Evolutionary conservation across 2,888 invertebrate genomes (phyloP).

Genomic region (Heteromurus nitidus): DNA sequence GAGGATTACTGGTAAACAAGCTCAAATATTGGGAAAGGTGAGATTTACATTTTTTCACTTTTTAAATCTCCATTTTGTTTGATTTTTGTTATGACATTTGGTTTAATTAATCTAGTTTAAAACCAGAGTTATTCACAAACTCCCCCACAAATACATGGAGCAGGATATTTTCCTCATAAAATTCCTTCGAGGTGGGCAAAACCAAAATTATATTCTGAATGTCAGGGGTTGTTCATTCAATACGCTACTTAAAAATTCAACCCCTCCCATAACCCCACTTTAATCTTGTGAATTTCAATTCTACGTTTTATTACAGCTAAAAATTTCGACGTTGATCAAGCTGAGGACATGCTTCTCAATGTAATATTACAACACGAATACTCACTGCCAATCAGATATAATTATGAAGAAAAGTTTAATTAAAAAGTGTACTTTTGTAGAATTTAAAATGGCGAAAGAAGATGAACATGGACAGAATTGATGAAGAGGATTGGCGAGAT

Average conservation of each 20-base stretch:
- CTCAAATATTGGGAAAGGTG: conserved; percentile 29
- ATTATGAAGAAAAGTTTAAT: background rate
- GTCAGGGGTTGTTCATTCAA: background rate
- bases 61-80: background rate
- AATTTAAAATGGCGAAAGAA: conserved; percentile 40
- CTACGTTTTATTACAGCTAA: conserved; percentile 14
- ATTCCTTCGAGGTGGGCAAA: conserved; percentile 46
- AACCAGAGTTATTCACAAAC: conserved; percentile 19
- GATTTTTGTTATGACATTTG: background rate
- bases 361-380: background rate
- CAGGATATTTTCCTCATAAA: conserved; percentile 52
- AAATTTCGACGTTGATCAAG: conserved; percentile 43
- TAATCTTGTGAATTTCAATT: background rate
- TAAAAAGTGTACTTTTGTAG: conserved; percentile 15
- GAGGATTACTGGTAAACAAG: conserved; percentile 10
- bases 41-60: background rate
- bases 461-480: conserved; percentile 37
- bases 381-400: background rate
- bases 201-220: background rate
- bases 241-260: background rate
- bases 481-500: conserved; percentile 44
- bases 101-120: conserved; percentile 33
- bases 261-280: background rate
- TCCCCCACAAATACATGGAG: conserved; percentile 59
- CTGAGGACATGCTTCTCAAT: conserved; percentile 41